Percentiles rank a stretch among this genome's conserved stretches.
Conservation (phyloP, 2,113 vertebrate genomes). For the Sturnira hondurensis region DNA sequence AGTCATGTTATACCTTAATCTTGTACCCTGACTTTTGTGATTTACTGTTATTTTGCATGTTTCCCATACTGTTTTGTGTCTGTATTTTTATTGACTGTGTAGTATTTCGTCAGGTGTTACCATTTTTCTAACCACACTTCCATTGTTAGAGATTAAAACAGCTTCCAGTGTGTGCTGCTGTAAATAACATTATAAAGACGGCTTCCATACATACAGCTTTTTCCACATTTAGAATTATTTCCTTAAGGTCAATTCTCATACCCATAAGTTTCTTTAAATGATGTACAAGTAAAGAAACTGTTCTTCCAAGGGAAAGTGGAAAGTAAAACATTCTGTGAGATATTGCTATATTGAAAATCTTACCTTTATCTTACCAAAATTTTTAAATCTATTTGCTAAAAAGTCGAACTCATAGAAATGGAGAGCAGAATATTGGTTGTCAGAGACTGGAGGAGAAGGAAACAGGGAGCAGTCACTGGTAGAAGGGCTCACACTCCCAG, state of each 20-base stretch:
- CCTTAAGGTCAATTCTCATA: neutral
- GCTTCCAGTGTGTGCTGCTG: neutral
- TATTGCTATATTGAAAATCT: neutral
- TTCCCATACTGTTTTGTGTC: neutral
- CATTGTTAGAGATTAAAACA: neutral
- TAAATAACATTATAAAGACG: neutral
- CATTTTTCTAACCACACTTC: neutral
- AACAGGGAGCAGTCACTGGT: neutral
- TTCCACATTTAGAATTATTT: conserved; percentile 11
- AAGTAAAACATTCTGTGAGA: neutral
- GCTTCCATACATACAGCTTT: neutral
- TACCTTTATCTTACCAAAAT: neutral
- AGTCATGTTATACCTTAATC: neutral
- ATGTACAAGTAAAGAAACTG: neutral
- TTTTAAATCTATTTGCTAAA: neutral
- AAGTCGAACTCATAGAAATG: neutral
- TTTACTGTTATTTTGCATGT: neutral
- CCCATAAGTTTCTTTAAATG: neutral
- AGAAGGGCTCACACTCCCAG: neutral
- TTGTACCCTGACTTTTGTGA: neutral
- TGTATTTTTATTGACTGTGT: conserved; percentile 41
- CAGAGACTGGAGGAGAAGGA: neutral
- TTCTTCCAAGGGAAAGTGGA: neutral
- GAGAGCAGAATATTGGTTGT: neutral
- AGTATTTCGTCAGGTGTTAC: conserved; percentile 34